These are phyloP conservation scores for Eolophus roseicapilla DNA, from an alignment of 2,113 vertebrate genomes.

Conservation along the genomic window DNA sequence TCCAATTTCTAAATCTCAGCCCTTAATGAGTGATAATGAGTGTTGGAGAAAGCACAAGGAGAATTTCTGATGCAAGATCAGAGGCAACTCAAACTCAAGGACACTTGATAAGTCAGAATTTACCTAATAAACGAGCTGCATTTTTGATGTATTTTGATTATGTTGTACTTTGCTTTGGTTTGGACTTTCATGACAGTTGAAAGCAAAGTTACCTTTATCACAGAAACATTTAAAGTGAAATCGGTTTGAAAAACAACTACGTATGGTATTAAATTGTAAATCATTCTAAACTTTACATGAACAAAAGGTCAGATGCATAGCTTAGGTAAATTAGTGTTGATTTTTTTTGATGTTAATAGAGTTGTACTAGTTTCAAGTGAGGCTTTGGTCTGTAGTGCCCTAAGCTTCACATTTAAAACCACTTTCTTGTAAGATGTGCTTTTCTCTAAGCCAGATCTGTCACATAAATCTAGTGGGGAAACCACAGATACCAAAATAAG, in stretches of 20 bases:
- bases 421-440: not conserved
- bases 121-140: slow-evolving; percentile 56
- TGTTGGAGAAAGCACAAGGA: slow-evolving; percentile 41
- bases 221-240: slow-evolving; percentile 49
- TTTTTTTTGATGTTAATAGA: slow-evolving; percentile 4
- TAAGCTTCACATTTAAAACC: not conserved
- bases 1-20: slow-evolving; percentile 40
- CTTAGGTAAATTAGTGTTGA: not conserved
- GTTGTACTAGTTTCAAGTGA: not conserved
- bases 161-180: slow-evolving; percentile 16
- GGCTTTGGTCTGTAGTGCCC: not conserved
- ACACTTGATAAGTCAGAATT: slow-evolving; percentile 54
- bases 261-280: slow-evolving; percentile 15
- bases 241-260: slow-evolving; percentile 24
- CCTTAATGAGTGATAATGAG: slow-evolving; percentile 56
- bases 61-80: slow-evolving; percentile 46
- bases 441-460: not conserved
- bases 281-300: slow-evolving; percentile 9
- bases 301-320: slow-evolving; percentile 31
- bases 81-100: slow-evolving; percentile 22
- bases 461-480: not conserved
- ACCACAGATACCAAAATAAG: not conserved
- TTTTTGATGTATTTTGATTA: slow-evolving; percentile 43
- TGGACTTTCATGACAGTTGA: slow-evolving; percentile 27
- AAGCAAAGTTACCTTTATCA: slow-evolving; percentile 25